Evolutionary conservation across 2,888 invertebrate species (phyloP).

Genomic region (Cancer borealis): DNA sequence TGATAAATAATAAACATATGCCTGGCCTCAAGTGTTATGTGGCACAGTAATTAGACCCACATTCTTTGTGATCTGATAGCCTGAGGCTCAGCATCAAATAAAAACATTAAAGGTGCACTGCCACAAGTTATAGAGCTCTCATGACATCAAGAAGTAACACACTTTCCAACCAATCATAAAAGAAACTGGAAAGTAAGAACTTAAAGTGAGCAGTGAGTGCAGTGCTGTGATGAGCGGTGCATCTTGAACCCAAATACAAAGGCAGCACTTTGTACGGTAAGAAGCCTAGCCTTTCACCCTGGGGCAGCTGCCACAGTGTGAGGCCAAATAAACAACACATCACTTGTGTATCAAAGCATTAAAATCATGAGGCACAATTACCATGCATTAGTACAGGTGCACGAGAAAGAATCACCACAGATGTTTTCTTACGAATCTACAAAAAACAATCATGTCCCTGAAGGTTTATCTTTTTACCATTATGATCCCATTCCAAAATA

Average conservation of each 20-base stretch:
- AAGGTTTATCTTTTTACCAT: not conserved
- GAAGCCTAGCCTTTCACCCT: conserved; percentile 22
- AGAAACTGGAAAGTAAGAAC: conserved; percentile 59
- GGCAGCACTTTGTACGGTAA: conserved; percentile 68
- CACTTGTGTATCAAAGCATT: not conserved
- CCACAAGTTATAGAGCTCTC: not conserved
- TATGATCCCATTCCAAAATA: not conserved
- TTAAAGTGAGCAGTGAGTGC: conserved; percentile 52
- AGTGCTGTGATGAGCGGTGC: conserved; percentile 48
- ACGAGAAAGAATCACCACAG: not conserved
- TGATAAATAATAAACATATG: not conserved
- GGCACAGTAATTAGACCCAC: conserved; percentile 8
- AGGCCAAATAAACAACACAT: not conserved
- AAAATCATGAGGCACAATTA: not conserved
- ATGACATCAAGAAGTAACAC: conserved; percentile 52
- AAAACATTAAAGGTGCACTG: not conserved
- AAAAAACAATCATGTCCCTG: not conserved
- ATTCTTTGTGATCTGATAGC: not conserved
- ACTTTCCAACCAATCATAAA: conserved; percentile 54
- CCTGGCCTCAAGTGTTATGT: not conserved
- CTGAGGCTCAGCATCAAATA: not conserved
- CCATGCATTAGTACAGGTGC: not conserved
- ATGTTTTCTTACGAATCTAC: not conserved
- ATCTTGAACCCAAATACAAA: conserved; percentile 73
- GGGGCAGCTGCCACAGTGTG: not conserved